Percentiles rank a stretch among this genome's conserved stretches.
Evolutionary conservation across 2,113 vertebrate genomes (phyloP).

Genomic region (Peromyscus leucopus): DNA sequence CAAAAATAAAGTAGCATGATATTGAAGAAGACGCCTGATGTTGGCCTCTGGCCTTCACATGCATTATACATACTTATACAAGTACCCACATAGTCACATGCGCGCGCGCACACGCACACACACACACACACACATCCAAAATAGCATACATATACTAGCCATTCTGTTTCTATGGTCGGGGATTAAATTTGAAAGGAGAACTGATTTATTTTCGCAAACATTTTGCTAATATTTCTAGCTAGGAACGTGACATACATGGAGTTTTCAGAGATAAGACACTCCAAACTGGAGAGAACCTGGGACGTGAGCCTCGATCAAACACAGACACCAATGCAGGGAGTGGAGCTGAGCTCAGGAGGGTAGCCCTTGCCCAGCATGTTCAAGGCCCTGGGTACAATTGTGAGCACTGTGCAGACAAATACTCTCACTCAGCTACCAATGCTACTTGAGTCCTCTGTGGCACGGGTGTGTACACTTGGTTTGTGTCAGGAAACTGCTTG

Average conservation of each 20-base stretch:
- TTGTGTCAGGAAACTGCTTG: neutral
- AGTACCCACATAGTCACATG: neutral
- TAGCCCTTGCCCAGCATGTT: too few species aligned
- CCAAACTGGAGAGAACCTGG: neutral
- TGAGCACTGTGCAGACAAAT: neutral
- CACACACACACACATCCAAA: neutral
- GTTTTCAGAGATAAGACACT: neutral
- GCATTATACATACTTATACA: neutral
- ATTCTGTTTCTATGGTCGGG: neutral
- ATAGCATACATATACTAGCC: too few species aligned
- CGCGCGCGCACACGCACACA: neutral
- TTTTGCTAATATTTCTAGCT: neutral
- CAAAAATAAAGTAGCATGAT: neutral
- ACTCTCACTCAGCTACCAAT: too few species aligned
- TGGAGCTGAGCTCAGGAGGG: neutral
- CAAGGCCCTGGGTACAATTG: neutral
- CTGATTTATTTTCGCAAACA: slow-evolving; percentile 15
- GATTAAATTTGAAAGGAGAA: neutral
- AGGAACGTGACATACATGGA: neutral
- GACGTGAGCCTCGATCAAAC: neutral
- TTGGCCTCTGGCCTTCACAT: neutral
- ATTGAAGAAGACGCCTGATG: neutral
- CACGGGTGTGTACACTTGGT: neutral
- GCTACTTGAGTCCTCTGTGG: neutral
- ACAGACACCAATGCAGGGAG: neutral